Percentiles rank a stretch among this genome's conserved stretches.
These are phyloP conservation scores for Cinara cedri DNA, from an alignment of 2,888 invertebrate genomes.

Conservation along the genomic window DNA sequence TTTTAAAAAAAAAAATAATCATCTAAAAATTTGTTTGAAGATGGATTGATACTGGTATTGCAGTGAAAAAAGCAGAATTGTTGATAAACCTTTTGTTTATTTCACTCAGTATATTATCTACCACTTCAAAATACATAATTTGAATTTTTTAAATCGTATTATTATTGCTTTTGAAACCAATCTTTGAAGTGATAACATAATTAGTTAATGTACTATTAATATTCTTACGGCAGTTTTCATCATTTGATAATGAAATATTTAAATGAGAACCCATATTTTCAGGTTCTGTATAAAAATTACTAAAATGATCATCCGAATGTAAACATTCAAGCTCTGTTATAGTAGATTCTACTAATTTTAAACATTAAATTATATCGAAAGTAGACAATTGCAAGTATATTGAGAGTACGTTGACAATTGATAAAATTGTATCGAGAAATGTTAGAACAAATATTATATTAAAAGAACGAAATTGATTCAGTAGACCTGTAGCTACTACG, in stretches of 20 bases:
- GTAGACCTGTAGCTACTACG: background rate
- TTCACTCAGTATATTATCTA: no score
- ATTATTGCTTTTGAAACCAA: slow-evolving; percentile 1
- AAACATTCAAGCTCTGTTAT: background rate
- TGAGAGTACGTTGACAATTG: background rate
- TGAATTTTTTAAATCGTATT: no score
- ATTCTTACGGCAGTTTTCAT: background rate
- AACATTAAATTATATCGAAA: background rate
- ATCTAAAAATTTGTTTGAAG: no score
- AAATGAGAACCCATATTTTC: background rate
- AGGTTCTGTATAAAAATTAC: background rate
- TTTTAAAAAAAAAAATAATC: no score
- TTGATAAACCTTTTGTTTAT: no score
- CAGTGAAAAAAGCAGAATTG: no score
- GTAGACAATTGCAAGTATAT: background rate
- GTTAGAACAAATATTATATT: slow-evolving; percentile 1
- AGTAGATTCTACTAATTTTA: background rate
- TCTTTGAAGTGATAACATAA: slow-evolving; percentile 20
- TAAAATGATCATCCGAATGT: background rate
- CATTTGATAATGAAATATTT: background rate
- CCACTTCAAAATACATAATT: no score
- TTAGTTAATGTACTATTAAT: slow-evolving; percentile 25
- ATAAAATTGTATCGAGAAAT: slow-evolving; percentile 14
- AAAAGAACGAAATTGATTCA: slow-evolving; percentile 16
- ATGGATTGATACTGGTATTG: no score